Evolutionary conservation across 2,888 invertebrate genomes (phyloP), one percentile per base, ranked within the genome.

Genomic region (Dolichopus griseipennis): DNA sequence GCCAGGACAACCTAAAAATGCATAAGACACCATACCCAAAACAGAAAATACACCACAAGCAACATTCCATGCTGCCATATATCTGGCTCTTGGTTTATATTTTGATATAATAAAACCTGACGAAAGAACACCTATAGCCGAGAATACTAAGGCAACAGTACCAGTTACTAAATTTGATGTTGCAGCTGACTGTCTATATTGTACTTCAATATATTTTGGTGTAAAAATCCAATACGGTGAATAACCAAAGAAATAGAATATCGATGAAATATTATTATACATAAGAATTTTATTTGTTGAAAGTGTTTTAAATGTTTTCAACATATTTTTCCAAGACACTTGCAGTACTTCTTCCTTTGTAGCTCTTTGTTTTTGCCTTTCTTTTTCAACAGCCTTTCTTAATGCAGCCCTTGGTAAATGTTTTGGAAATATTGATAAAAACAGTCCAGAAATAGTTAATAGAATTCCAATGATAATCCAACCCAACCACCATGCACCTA

Each of bases 401-500:
- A 86, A 85, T 0, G 85, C 86, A 0, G 88, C 87, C 65, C 88
- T 78, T 0, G 90, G 90, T 66, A 90, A 76, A 7, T 87, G 86
- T 73, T 87, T 87, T 0, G 90, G 90, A 72, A 90, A 90, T 68
- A 90, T 81, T 0, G 87, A 86, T 21, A 90, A 76, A 4, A 90
- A 80, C 1, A 79, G 83, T 0, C 88, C 86, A 12, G 87, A 85
- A 8, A 87, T 70, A 63, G 86, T 82, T 22, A 89, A 80, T 3
- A 87, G 77, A 0, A 83, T 77, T n/a, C 86, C 87, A 63, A 89
- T 78, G 20, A 90, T 83, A 27, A 89, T 81, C 87, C 89, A 90
- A 1, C 90, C 90, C 65, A 90, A 76, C 91, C 91, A 92, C 91
- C 91, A 91, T n/a, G 91, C 91, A 1, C 91, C 91, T 64, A 91